These are phyloP conservation scores for Macrosiphum euphorbiae DNA, from an alignment of 2,888 invertebrate genomes.

Conservation along the genomic window DNA sequence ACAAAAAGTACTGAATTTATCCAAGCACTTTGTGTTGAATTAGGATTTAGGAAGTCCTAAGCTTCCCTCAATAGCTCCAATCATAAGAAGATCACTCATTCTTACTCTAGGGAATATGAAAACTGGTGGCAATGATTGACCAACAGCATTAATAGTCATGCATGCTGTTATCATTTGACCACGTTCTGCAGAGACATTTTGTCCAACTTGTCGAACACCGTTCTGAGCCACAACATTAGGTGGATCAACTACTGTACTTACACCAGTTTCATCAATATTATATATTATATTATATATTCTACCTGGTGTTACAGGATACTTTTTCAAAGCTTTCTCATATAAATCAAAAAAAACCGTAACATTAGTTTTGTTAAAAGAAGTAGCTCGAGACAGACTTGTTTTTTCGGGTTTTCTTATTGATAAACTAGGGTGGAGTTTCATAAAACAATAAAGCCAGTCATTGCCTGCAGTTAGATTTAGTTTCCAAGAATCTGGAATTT, in stretches of 20 bases:
- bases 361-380: slow-evolving; percentile 67
- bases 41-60: slow-evolving; percentile 7
- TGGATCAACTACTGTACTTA: slow-evolving; percentile 67
- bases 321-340: slow-evolving; percentile 60
- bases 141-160: slow-evolving; percentile 67
- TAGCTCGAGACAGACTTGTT: slow-evolving; percentile 67
- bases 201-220: slow-evolving; percentile 67
- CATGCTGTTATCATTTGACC: slow-evolving; percentile 67
- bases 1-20: not conserved
- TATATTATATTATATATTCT: slow-evolving; percentile 67
- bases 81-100: slow-evolving; percentile 24
- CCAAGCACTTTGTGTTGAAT: slow-evolving; percentile 26
- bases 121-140: slow-evolving; percentile 68
- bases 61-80: slow-evolving; percentile 35
- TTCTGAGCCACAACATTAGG: slow-evolving; percentile 65
- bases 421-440: slow-evolving; percentile 66
- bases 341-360: slow-evolving; percentile 66
- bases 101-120: slow-evolving; percentile 66
- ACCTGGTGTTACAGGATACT: slow-evolving; percentile 65
- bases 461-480: slow-evolving; percentile 58
- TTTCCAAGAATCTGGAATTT: slow-evolving; percentile 57
- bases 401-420: slow-evolving; percentile 67
- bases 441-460: slow-evolving; percentile 66
- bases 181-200: slow-evolving; percentile 66
- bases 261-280: slow-evolving; percentile 68